phyloP scores from a whole-genome alignment of 2,888 invertebrate genomes.

The Agrenia bidenticulata region DNA sequence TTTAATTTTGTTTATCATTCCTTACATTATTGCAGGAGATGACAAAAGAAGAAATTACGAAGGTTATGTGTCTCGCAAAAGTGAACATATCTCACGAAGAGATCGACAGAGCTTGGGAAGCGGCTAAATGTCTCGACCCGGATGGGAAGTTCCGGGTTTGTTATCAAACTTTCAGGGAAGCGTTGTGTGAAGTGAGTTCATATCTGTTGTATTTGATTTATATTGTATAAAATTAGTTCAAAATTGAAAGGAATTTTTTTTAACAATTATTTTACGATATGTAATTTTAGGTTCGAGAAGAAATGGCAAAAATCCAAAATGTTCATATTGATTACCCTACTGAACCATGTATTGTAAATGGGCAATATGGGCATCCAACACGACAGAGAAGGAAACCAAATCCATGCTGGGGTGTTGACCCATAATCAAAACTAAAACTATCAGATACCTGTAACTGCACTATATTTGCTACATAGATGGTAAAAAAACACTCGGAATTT shows the following conservation, averaged over 20 bases:
- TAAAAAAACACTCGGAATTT: too few relatives aligned
- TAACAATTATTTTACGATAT: too few relatives aligned
- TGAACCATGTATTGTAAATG: slow-evolving; percentile 7
- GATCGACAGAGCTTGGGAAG: slow-evolving; percentile 54
- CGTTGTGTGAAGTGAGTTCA: slow-evolving; percentile 38
- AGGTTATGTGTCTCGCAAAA: slow-evolving; percentile 45
- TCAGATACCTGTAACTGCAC: too few relatives aligned
- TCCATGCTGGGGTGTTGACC: slow-evolving; percentile 44
- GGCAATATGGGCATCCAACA: neutral
- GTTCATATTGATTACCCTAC: slow-evolving; percentile 15
- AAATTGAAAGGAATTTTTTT: neutral
- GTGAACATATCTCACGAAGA: slow-evolving; percentile 53
- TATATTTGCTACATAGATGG: too few relatives aligned
- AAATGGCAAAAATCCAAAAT: slow-evolving; percentile 25
- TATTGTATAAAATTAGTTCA: too few relatives aligned
- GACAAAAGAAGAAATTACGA: slow-evolving; percentile 39
- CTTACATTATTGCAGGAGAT: too few relatives aligned
- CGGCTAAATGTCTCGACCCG: slow-evolving; percentile 52
- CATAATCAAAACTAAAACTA: slow-evolving; percentile 19
- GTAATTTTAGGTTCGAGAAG: slow-evolving; percentile 31
- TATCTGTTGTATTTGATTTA: neutral
- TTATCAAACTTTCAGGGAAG: slow-evolving; percentile 54
- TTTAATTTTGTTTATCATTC: too few relatives aligned
- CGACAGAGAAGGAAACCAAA: slow-evolving; percentile 22
- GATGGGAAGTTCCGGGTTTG: slow-evolving; percentile 52